Evolutionary conservation across 2,113 vertebrate species (phyloP), one percentile per base, ranked within the genome.

Genomic region (Cepphus grylle): DNA sequence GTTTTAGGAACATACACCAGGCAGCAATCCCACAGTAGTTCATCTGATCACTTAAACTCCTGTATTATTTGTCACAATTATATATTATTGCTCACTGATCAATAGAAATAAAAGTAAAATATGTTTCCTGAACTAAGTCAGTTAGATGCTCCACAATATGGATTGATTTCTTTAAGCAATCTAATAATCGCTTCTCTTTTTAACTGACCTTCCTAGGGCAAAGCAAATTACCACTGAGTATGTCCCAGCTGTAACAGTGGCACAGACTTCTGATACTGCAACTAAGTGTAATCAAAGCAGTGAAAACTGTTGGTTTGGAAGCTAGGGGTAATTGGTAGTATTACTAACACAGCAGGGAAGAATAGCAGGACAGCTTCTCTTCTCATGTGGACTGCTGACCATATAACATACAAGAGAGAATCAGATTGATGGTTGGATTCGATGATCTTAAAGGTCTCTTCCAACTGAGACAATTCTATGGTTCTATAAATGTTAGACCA

Each of bases 141-240:
- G 70, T 87, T 63, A 58, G 47, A 87, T 79, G 38, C 25, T 45
- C 27, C 43, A 84, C 22, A 66, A 29, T 62, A 79, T 26, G 22
- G 66, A 95, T 55, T 91, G 73, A 88, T 92, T 92, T 90, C 42
- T 94, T 92, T 86, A 96, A 69, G 20, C 42, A 91, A 78, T 85
- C 53, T 92, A 72, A 70, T 88, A 88, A 91, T 91, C 86, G 50
- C 21, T 47, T 81, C 69, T 90, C 12, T 84, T 89, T 81, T 87
- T 71, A 63, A 71, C 42, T 67, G 78, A 85, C 42, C 69, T 90
- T 94, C n/a, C 38, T 38, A 74, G 70, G 36, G 34, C 40, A 89
- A 92, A 83, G 34, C 8, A 73, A 91, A 70, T 91, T 81, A n/a
- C 42, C 13, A 8, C 16, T n/a, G 78, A 50, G 6, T 34, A 32